These are phyloP conservation scores for Cheilosia impressa DNA, from an alignment of 2,888 invertebrate species.

Conservation along the genomic window DNA sequence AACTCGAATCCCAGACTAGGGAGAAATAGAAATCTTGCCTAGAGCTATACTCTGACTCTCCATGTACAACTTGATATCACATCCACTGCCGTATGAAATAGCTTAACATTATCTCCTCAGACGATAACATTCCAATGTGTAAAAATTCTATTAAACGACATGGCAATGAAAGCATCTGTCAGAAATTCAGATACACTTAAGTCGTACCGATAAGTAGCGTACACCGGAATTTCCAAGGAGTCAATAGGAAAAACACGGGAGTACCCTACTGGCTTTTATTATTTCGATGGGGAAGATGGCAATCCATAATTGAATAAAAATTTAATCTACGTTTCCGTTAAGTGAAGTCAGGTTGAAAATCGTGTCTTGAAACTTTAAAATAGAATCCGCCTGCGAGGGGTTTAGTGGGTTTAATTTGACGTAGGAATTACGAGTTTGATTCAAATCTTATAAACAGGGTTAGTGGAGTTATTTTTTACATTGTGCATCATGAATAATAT, in stretches of 20 bases:
- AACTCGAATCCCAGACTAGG: neutral
- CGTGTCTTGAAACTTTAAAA: constrained; percentile 8
- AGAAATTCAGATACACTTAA: constrained; percentile 12
- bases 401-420: neutral
- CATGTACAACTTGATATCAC: neutral
- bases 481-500: too few relatives aligned
- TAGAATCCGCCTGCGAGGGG: neutral
- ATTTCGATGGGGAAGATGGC: constrained; percentile 11
- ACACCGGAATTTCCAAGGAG: constrained; percentile 16
- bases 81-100: constrained; percentile 5
- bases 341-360: constrained; percentile 46
- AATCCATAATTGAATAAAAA: constrained; percentile 47
- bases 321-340: constrained; percentile 38
- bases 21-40: constrained; percentile 2
- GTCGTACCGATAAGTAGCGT: constrained; percentile 18
- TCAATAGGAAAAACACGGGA: neutral
- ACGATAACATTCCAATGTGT: constrained; percentile 37
- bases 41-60: neutral
- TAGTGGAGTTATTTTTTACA: neutral
- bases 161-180: constrained; percentile 26
- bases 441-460: neutral
- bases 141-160: constrained; percentile 21
- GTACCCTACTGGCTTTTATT: constrained; percentile 5
- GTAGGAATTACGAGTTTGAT: neutral
- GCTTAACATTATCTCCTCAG: constrained; percentile 12